phyloP scores from a whole-genome alignment of 2,888 invertebrate genomes.

The Cyrtodaria siliqua region DNA sequence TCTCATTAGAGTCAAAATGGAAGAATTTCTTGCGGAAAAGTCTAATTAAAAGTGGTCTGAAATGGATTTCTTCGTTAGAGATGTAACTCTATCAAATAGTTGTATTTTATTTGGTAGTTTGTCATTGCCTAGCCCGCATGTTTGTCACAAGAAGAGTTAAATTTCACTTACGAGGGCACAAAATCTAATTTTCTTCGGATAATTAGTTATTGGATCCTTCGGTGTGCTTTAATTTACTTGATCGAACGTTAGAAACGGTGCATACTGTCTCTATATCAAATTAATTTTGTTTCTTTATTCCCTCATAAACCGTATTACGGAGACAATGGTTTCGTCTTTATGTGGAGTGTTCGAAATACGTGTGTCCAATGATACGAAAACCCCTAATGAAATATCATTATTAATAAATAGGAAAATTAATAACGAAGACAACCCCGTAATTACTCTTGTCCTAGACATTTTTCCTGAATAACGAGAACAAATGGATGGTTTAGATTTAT shows the following conservation, averaged over 20 bases:
- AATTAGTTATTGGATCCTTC: slow-evolving; percentile 65
- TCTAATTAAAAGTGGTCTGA: slow-evolving; percentile 46
- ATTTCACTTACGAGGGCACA: slow-evolving; percentile 54
- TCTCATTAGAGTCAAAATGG: not conserved
- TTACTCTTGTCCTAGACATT: slow-evolving; percentile 18
- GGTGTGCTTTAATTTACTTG: slow-evolving; percentile 58
- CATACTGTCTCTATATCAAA: slow-evolving; percentile 44
- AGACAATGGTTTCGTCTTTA: slow-evolving; percentile 27
- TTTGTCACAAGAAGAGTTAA: slow-evolving; percentile 59
- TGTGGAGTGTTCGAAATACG: not conserved
- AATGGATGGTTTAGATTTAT: slow-evolving; percentile 21
- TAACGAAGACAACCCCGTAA: slow-evolving; percentile 30
- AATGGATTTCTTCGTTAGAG: slow-evolving; percentile 27
- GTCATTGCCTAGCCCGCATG: slow-evolving; percentile 62
- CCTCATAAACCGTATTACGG: slow-evolving; percentile 60
- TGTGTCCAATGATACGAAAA: not conserved
- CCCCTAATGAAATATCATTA: slow-evolving; percentile 47
- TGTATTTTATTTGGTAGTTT: slow-evolving; percentile 65
- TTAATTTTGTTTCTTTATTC: slow-evolving; percentile 65
- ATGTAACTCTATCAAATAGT: slow-evolving; percentile 48
- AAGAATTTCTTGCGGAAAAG: slow-evolving; percentile 20
- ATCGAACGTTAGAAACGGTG: slow-evolving; percentile 14
- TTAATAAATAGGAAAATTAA: slow-evolving; percentile 50
- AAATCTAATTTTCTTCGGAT: slow-evolving; percentile 65
- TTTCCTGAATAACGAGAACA: slow-evolving; percentile 33